Conservation (phyloP, 92 coral and sea anemone genomes). For the Epizoanthus stellaris region DNA sequence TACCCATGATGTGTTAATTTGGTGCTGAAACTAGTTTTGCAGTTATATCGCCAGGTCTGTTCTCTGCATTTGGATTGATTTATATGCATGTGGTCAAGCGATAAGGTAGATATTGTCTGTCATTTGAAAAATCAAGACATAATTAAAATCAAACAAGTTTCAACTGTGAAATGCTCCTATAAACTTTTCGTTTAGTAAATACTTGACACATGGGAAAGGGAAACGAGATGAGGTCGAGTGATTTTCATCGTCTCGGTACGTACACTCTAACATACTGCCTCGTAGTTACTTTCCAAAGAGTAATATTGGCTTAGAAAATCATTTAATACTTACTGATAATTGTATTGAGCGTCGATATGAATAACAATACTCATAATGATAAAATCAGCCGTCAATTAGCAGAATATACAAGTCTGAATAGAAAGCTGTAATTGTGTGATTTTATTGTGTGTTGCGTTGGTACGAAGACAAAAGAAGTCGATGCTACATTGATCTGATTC, state of each 20-base stretch:
- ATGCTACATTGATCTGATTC: not conserved
- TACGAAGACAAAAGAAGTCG: not conserved
- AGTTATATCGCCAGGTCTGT: not conserved
- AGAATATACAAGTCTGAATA: conserved; percentile 18
- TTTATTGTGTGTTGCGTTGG: conserved; percentile 15
- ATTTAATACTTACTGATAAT: not conserved
- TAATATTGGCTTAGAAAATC: conserved; percentile 11
- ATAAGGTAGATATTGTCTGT: not conserved
- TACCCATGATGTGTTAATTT: not conserved
- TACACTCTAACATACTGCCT: too few relatives aligned
- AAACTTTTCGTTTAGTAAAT: too few relatives aligned
- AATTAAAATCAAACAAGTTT: too few relatives aligned
- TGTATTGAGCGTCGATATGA: conserved; percentile 10
- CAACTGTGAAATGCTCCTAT: too few relatives aligned
- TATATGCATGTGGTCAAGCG: not conserved
- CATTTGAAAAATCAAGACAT: too few relatives aligned
- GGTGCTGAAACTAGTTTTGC: not conserved
- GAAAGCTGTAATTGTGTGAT: conserved; percentile 21
- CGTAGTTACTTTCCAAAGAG: not conserved
- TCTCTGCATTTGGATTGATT: not conserved
- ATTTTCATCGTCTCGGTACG: too few relatives aligned
- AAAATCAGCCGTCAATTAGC: conserved; percentile 1
- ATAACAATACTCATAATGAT: conserved; percentile 6
- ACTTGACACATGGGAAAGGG: too few relatives aligned
- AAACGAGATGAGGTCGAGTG: too few relatives aligned